These are phyloP conservation scores for Sinopyrophorus schimmeli DNA, from an alignment of 2,888 invertebrate species.

Conservation along the genomic window DNA sequence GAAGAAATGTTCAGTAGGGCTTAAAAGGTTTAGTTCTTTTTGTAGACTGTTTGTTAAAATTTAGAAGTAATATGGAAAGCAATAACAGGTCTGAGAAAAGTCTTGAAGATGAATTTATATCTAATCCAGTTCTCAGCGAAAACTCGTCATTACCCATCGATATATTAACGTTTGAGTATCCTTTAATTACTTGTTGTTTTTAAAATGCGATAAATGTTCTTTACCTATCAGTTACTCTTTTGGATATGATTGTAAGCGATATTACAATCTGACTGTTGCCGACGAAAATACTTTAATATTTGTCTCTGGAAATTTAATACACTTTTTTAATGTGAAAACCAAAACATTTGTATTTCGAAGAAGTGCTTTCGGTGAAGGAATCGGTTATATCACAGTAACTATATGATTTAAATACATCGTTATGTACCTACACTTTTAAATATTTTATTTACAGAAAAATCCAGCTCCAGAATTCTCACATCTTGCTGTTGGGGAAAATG, in stretches of 20 bases:
- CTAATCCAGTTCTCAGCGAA: constrained; percentile 59
- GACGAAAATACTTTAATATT: constrained; percentile 76
- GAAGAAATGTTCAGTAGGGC: no score
- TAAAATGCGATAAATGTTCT: no score
- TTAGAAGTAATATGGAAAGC: no score
- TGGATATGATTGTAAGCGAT: constrained; percentile 81
- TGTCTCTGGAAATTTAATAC: constrained; percentile 79
- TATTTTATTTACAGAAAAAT: constrained; percentile 60
- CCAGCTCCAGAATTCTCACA: constrained; percentile 63
- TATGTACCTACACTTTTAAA: no score
- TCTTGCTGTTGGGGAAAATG: constrained; percentile 82
- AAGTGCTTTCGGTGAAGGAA: constrained; percentile 77
- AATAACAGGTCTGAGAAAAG: no score
- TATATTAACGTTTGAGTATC: constrained; percentile 70
- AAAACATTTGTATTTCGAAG: constrained; percentile 70
- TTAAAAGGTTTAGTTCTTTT: no score
- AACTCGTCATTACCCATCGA: constrained; percentile 61
- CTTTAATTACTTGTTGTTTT: constrained; percentile 51
- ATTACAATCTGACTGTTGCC: constrained; percentile 77
- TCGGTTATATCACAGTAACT: constrained; percentile 75
- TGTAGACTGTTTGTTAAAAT: no score
- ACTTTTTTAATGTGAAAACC: constrained; percentile 71
- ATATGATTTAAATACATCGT: background rate
- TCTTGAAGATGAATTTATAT: constrained; percentile 63
- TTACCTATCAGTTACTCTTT: constrained; percentile 77